phyloP scores from a whole-genome alignment of 2,888 invertebrate species.

The Polyommatus iphigenia region DNA sequence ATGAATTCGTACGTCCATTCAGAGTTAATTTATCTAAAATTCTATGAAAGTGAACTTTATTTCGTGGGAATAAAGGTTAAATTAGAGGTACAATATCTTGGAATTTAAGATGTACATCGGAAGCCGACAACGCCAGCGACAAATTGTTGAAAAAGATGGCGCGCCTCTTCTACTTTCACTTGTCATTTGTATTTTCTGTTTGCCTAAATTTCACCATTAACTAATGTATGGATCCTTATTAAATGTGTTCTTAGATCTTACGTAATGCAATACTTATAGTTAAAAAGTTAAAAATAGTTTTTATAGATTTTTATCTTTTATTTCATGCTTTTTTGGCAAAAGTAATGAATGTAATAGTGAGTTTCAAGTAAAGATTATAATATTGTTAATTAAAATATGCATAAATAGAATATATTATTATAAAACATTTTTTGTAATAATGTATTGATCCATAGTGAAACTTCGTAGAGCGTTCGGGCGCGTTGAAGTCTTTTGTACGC shows the following conservation, averaged over 20 bases:
- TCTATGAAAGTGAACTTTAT: background rate
- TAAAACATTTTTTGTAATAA: no score
- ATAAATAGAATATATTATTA: no score
- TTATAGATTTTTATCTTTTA: background rate
- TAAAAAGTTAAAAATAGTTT: background rate
- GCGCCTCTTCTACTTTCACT: conserved; percentile 72
- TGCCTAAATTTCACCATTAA: conserved; percentile 68
- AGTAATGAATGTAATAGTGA: background rate
- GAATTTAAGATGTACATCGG: conserved; percentile 20
- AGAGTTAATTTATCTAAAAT: background rate
- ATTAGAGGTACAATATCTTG: background rate
- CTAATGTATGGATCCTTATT: conserved; percentile 26
- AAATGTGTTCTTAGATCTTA: background rate
- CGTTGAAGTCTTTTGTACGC: background rate
- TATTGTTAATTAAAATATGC: no score
- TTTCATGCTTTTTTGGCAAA: background rate
- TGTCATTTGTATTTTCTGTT: conserved; percentile 71
- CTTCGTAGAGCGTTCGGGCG: background rate
- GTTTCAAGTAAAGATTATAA: background rate
- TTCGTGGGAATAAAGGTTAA: background rate
- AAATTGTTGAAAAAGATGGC: conserved; percentile 47
- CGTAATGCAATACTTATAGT: background rate
- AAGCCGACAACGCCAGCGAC: conserved; percentile 40
- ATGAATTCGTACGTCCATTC: background rate
- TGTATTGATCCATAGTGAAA: no score